A percentile compares a stretch with the other conserved stretches of the same genome.
Conservation (phyloP, 1,140 invertebrate genomes). For the Tetraneura akinire region DNA sequence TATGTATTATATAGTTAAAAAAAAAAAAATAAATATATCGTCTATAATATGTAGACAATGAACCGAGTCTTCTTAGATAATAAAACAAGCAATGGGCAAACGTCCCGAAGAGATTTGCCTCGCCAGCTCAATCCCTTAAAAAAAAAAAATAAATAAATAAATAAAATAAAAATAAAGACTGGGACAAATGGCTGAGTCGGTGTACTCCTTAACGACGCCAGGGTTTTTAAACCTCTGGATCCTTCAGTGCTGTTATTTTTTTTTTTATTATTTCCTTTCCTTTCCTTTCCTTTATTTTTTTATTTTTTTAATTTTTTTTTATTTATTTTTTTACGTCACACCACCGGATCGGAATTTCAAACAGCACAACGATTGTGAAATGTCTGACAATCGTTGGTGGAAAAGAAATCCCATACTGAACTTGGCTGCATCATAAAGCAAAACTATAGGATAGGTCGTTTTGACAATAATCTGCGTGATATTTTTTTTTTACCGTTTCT, state of each 20-base stretch:
- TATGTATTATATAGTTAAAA: conserved; percentile 1
- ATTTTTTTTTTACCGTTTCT: too few species aligned
- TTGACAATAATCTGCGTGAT: too few species aligned
- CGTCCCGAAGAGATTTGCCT: conserved; percentile 32
- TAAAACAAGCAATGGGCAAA: conserved; percentile 24
- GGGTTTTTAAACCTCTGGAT: conserved; percentile 14
- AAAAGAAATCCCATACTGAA: not conserved
- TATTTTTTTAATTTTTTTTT: not conserved
- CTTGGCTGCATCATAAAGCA: too few species aligned
- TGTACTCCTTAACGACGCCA: conserved; percentile 17
- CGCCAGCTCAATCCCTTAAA: conserved; percentile 31
- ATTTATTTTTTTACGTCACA: not conserved
- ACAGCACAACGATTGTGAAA: not conserved
- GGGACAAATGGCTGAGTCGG: not conserved
- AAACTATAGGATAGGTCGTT: too few species aligned
- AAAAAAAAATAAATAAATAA: not conserved
- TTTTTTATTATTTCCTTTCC: not conserved
- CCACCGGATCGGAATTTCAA: conserved; percentile 28
- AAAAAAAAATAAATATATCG: not conserved
- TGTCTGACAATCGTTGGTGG: not conserved
- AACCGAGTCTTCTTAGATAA: conserved; percentile 18
- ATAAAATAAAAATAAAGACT: not conserved
- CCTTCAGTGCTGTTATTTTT: not conserved
- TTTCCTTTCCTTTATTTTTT: not conserved
- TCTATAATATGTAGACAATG: not conserved